A percentile compares a stretch with the other conserved stretches of the same genome.
Evolutionary conservation across 2,113 vertebrate genomes (phyloP).

Genomic region (Leiothrix lutea): DNA sequence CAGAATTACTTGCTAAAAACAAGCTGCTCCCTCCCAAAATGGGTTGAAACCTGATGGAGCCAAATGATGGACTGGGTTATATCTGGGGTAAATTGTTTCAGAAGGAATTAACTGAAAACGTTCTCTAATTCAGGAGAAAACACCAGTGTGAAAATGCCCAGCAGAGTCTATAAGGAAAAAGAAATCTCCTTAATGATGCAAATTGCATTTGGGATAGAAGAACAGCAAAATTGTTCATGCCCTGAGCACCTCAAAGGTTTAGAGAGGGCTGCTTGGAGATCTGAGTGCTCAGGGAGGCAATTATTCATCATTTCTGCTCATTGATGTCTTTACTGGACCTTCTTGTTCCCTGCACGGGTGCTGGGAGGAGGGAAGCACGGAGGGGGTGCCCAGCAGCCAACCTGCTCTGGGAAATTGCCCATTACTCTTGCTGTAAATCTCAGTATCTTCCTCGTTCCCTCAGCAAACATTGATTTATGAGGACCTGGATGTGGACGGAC

Average conservation of each 20-base stretch:
- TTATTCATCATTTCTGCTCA: slow-evolving; percentile 5
- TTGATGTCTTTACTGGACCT: background rate
- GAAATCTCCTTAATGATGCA: background rate
- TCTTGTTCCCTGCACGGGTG: background rate
- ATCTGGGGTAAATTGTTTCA: background rate
- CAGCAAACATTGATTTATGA: slow-evolving; percentile 81
- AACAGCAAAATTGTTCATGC: background rate
- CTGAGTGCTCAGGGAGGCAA: background rate
- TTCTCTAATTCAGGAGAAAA: background rate
- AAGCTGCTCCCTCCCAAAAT: background rate
- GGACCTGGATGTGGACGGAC: slow-evolving; percentile 74
- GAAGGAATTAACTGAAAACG: background rate
- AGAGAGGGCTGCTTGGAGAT: background rate
- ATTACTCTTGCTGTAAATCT: slow-evolving; percentile 54
- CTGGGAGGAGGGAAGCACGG: background rate
- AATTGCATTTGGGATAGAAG: background rate
- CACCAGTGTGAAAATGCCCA: background rate
- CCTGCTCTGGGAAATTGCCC: slow-evolving; percentile 55
- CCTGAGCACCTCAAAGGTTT: background rate
- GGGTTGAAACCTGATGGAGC: background rate
- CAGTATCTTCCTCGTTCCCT: slow-evolving; percentile 60
- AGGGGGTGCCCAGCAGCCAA: background rate
- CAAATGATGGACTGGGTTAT: background rate
- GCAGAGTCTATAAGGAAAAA: background rate
- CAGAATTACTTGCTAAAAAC: background rate